These are phyloP conservation scores for Heliconius melpomene DNA, from an alignment of 1,140 invertebrate species.

Conservation along the genomic window DNA sequence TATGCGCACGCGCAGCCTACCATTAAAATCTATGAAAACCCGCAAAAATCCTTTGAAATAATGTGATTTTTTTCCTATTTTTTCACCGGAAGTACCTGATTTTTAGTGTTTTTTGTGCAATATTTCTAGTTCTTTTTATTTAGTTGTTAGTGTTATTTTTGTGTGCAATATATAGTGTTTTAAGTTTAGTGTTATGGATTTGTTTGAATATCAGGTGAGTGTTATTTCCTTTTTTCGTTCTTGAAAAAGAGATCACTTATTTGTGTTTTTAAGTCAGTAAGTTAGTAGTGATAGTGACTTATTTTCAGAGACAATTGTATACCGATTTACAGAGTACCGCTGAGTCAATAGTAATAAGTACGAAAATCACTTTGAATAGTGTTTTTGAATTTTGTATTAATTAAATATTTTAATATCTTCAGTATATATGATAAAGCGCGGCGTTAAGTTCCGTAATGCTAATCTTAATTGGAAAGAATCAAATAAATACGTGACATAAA, in stretches of 20 bases:
- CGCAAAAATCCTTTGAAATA: not conserved
- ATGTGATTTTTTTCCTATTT: not conserved
- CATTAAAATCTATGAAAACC: not conserved
- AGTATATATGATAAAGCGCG: not conserved
- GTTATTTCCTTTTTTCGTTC: not conserved
- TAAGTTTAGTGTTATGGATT: slow-evolving; percentile 63
- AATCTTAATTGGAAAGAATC: not conserved
- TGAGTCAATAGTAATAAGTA: no score
- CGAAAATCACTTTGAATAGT: no score
- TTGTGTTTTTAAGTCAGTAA: not conserved
- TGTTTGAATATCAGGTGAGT: slow-evolving; percentile 72
- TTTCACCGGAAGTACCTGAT: not conserved
- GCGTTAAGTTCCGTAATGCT: not conserved
- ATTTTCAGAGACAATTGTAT: no score
- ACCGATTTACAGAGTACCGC: no score
- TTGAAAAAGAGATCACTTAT: no score
- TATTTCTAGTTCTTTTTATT: slow-evolving; percentile 5
- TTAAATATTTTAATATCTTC: not conserved
- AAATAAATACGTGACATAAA: no score
- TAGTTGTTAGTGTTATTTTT: slow-evolving; percentile 13
- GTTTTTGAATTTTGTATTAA: no score
- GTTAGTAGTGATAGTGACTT: not conserved
- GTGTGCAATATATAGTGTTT: slow-evolving; percentile 65
- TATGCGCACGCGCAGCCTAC: slow-evolving; percentile 1
- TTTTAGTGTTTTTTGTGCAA: not conserved